Percentiles rank a stretch among this genome's conserved stretches.
Evolutionary conservation across 92 coral and sea anemone genomes (phyloP).

Genomic region (Diadumene lineata): DNA sequence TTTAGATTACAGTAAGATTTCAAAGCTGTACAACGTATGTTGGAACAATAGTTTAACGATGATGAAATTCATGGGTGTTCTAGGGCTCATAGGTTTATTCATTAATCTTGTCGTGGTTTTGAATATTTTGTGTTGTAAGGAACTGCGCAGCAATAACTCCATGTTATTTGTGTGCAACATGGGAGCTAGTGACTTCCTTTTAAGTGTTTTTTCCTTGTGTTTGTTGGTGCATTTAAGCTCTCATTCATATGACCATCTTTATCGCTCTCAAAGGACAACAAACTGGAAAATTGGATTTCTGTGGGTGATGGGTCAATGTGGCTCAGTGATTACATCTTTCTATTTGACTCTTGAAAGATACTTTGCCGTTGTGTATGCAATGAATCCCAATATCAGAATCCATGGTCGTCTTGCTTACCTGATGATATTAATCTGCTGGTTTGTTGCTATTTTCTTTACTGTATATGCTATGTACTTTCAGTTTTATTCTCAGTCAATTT

Average conservation of each 20-base stretch:
- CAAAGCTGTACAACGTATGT: background rate
- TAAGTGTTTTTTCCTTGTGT: background rate
- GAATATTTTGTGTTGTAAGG: background rate
- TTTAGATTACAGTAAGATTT: too few relatives aligned
- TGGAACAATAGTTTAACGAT: background rate
- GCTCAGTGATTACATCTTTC: background rate
- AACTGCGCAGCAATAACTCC: background rate
- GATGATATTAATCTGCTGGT: constrained; percentile 1
- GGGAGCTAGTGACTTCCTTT: background rate
- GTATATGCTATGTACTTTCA: background rate
- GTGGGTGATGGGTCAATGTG: background rate
- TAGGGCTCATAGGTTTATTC: background rate
- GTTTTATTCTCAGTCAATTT: background rate
- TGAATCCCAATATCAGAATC: constrained; percentile 3
- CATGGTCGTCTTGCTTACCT: background rate
- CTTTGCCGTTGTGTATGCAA: background rate
- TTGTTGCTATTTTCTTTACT: background rate
- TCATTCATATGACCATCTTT: background rate
- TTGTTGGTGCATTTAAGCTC: background rate
- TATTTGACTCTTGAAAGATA: background rate
- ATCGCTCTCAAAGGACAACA: background rate
- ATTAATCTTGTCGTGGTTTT: background rate
- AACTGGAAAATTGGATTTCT: background rate
- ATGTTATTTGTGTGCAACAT: background rate
- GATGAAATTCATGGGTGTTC: background rate